Evolutionary conservation across 1,140 invertebrate species (phyloP).

Genomic region (Sminthurides bifidus): DNA sequence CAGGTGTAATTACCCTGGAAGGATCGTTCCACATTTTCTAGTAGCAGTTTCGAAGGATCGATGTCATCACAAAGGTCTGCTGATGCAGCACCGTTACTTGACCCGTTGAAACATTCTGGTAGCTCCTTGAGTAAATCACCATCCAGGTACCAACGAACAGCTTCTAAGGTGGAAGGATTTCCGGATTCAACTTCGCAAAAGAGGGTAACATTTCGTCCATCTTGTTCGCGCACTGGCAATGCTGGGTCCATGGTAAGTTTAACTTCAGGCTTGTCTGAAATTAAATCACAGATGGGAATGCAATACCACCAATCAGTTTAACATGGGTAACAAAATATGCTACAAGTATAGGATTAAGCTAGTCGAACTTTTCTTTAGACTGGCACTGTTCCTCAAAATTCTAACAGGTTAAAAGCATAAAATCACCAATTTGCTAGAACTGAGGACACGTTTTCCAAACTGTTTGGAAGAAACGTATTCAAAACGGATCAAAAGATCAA

Average conservation of each 20-base stretch:
- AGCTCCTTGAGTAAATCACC: slow-evolving; percentile 69
- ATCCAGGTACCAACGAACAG: slow-evolving; percentile 63
- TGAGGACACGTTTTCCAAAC: too few relatives aligned
- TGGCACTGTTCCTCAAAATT: too few relatives aligned
- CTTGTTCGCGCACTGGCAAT: slow-evolving; percentile 62
- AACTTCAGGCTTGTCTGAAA: slow-evolving; percentile 62
- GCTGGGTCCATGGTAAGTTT: slow-evolving; percentile 60
- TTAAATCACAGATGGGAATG: slow-evolving; percentile 24
- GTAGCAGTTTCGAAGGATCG: slow-evolving; percentile 66
- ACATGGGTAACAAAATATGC: too few relatives aligned
- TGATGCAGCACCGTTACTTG: slow-evolving; percentile 12
- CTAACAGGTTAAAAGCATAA: too few relatives aligned
- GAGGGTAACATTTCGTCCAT: slow-evolving; percentile 65
- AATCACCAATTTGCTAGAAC: too few relatives aligned
- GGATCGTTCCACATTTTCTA: slow-evolving; percentile 64
- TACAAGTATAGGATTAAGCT: too few relatives aligned
- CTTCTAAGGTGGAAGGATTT: slow-evolving; percentile 38
- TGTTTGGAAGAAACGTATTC: too few relatives aligned
- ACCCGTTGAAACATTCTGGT: slow-evolving; percentile 53
- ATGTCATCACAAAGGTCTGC: slow-evolving; percentile 55
- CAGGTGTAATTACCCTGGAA: slow-evolving; percentile 90
- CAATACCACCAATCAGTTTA: too few relatives aligned
- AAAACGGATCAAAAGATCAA: too few relatives aligned
- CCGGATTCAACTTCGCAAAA: slow-evolving; percentile 61
- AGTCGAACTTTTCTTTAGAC: too few relatives aligned